Evolutionary conservation across 92 coral and sea anemone species (phyloP).

Genomic region (Anthopleura xanthogrammica): DNA sequence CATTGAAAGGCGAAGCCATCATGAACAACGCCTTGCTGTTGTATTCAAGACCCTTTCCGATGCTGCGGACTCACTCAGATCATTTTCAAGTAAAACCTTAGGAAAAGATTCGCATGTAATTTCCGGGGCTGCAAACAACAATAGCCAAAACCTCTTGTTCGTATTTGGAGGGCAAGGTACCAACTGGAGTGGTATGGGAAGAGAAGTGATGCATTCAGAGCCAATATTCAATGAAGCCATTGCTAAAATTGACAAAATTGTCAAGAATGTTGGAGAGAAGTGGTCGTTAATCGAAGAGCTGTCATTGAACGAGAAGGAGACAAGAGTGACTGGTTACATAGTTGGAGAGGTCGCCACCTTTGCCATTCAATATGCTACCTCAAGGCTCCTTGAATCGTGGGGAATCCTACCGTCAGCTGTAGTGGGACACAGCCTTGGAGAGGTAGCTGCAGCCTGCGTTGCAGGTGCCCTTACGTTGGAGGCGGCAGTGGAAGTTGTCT

Average conservation of each 20-base stretch:
- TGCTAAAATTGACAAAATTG: conserved; percentile 39
- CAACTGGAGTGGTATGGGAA: conserved; percentile 90
- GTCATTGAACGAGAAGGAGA: conserved; percentile 31
- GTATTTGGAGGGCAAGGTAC: conserved; percentile 88
- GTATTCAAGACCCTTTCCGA: conserved; percentile 49
- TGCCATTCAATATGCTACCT: conserved; percentile 78
- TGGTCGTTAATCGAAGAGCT: conserved; percentile 71
- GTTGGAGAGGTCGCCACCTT: conserved; percentile 83
- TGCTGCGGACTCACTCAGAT: conserved; percentile 47
- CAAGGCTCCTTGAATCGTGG: conserved; percentile 77
- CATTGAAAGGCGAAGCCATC: conserved; percentile 72
- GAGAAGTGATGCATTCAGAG: conserved; percentile 63
- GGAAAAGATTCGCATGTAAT: conserved; percentile 35
- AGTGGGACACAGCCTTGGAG: conserved; percentile 95
- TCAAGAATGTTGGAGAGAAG: conserved; percentile 44
- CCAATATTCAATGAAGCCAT: conserved; percentile 60
- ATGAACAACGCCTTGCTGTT: conserved; percentile 65
- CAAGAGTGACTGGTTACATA: conserved; percentile 34
- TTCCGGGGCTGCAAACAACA: conserved; percentile 29
- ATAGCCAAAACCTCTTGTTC: conserved; percentile 55
- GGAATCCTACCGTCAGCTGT: conserved; percentile 81
- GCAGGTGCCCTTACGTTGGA: conserved; percentile 63
- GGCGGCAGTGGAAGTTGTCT: conserved; percentile 66
- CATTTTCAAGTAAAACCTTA: conserved; percentile 40
- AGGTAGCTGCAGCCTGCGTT: conserved; percentile 78